Percentiles rank a stretch among this genome's conserved stretches.
Conservation (phyloP, 2,797 vertebrate species). For the Periophthalmus magnuspinnatus region DNA sequence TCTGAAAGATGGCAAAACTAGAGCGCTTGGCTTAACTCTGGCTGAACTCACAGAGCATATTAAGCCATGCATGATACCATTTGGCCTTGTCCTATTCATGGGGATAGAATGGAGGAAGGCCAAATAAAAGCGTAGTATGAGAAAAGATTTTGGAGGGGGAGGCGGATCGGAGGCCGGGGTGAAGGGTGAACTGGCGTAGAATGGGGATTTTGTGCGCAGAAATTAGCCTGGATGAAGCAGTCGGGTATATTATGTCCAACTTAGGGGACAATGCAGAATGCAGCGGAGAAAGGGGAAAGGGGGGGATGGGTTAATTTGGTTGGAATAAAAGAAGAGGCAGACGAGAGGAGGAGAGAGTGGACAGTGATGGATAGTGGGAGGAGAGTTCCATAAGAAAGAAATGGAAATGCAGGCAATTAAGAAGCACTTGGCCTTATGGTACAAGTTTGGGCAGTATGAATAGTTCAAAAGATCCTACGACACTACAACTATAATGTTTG, state of each 20-base stretch:
- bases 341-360: conserved; percentile 67
- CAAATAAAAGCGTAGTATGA: conserved; percentile 30
- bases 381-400: conserved; percentile 52
- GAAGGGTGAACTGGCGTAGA: conserved; percentile 58
- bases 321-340: conserved; percentile 65
- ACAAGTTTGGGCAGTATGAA: conserved; percentile 2
- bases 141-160: conserved; percentile 54
- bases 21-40: conserved; percentile 39
- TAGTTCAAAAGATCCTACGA: background rate
- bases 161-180: conserved; percentile 34
- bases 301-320: conserved; percentile 47
- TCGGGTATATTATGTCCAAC: conserved; percentile 77
- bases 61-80: conserved; percentile 63
- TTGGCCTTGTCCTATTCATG: conserved; percentile 62
- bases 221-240: conserved; percentile 79
- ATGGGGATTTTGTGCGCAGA: conserved; percentile 70
- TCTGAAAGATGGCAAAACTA: conserved; percentile 13
- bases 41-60: conserved; percentile 47
- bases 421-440: conserved; percentile 37
- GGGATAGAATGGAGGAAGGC: conserved; percentile 45
- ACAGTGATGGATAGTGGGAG: conserved; percentile 77
- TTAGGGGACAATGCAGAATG: conserved; percentile 60
- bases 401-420: conserved; percentile 42
- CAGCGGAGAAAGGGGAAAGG: conserved; percentile 20
- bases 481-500: background rate